These are phyloP conservation scores for Pollenia labialis DNA, from an alignment of 2,888 invertebrate genomes.

Conservation along the genomic window DNA sequence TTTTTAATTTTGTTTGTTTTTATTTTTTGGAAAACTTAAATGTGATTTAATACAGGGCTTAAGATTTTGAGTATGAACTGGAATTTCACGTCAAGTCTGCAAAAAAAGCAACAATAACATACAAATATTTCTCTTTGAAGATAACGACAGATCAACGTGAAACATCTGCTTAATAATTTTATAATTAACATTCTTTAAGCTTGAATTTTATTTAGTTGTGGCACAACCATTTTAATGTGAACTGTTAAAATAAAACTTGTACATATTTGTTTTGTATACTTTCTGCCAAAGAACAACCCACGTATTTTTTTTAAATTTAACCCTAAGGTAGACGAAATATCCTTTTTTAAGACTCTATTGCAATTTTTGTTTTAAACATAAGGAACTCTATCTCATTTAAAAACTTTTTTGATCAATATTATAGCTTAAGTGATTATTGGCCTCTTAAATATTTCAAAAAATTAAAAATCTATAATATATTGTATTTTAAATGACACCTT, in stretches of 20 bases:
- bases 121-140: slow-evolving; percentile 63
- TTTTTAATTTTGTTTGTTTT: slow-evolving; percentile 74
- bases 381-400: not conserved
- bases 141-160: slow-evolving; percentile 62
- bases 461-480: slow-evolving; percentile 25
- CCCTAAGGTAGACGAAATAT: not conserved
- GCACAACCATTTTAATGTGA: slow-evolving; percentile 13
- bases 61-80: slow-evolving; percentile 60
- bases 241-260: slow-evolving; percentile 12
- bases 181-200: slow-evolving; percentile 59
- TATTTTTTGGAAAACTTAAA: slow-evolving; percentile 58
- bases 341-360: not conserved
- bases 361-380: not conserved
- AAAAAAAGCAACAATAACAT: slow-evolving; percentile 6
- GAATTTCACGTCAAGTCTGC: slow-evolving; percentile 60
- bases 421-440: slow-evolving; percentile 4
- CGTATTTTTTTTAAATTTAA: slow-evolving; percentile 34
- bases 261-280: not conserved
- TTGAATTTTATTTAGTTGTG: slow-evolving; percentile 31
- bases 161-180: slow-evolving; percentile 70
- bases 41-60: slow-evolving; percentile 65
- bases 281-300: slow-evolving; percentile 37
- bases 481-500: slow-evolving; percentile 67
- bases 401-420: slow-evolving; percentile 3
- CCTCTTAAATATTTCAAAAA: slow-evolving; percentile 5